Base-by-base conservation (phyloP, 2,113 vertebrate species). In the Psilopsiagon aymara region DNA sequence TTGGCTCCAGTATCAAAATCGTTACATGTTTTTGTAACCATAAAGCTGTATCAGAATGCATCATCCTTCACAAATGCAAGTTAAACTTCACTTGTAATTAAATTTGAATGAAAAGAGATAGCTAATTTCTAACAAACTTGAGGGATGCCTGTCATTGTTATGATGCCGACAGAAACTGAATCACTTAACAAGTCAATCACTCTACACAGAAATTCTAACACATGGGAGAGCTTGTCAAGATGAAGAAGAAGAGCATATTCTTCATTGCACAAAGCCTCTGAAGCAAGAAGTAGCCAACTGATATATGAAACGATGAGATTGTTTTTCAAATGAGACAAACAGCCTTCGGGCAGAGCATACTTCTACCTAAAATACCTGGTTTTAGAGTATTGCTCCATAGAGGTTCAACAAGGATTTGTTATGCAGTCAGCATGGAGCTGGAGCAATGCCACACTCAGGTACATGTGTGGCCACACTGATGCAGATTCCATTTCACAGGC, bases 1-100 rank as follows among this genome's bases (percentile, higher is more conserved):
- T 97, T 91, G 97, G 96, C 97, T 98, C 97, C 97, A 96, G 67
- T 94, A 93, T 94, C 94, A 93, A 96, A 96, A 96, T 96, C 93
- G 83, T 97, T 97, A 84, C 53, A 35, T 80, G 46, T 86, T 89
- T 96, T 91, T 88, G 52, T 82, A 93, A 71, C 69, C 80, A 85
- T 96, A 96, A 97, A 96, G 63, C 66, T 64, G 43, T 96, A 88
- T 96, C 67, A 87, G 68, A 96, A 94, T 96, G 96, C 66, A 46
- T 95, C 49, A 63, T 95, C 70, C 90, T 91, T 95, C 94, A 94
- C 77, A 97, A 97, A 97, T 88, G 95, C 84, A 92, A 97, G 88
- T 96, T 94, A 96, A 97, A 97, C 93, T 96, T 96, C 82, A 79
- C 46, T 93, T 92, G 78, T 95, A 55, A 97, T 97, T 97, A 95